Conservation (phyloP, 2,113 vertebrate species). For the Saccopteryx bilineata region DNA sequence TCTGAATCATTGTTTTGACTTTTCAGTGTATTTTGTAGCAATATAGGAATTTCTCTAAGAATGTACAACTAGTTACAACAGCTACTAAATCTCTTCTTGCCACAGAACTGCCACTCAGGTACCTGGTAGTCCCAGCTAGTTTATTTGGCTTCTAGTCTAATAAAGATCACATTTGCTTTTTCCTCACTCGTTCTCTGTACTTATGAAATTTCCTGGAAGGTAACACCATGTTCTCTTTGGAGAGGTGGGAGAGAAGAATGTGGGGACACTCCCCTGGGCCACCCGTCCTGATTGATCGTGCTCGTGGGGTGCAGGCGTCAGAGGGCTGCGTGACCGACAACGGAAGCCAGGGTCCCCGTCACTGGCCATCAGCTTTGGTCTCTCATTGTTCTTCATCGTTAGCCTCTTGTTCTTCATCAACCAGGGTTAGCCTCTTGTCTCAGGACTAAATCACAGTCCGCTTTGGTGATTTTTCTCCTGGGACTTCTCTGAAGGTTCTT, state of each 20-base stretch:
- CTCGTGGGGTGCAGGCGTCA: fast-evolving
- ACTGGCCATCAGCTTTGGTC: background rate
- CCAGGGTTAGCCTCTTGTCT: background rate
- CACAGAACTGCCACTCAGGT: background rate
- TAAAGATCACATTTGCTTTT: conserved; percentile 13
- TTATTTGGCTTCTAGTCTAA: background rate
- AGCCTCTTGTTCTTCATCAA: background rate
- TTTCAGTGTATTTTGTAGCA: conserved; percentile 31
- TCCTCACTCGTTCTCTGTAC: background rate
- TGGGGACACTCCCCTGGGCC: fast-evolving
- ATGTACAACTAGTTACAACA: background rate
- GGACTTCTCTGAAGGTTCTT: background rate
- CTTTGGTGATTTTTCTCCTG: background rate
- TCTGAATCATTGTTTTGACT: conserved; percentile 35
- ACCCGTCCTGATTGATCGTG: background rate
- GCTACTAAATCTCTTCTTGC: background rate
- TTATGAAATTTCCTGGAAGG: background rate
- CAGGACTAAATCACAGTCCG: background rate
- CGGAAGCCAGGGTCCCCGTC: background rate
- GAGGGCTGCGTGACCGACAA: fast-evolving
- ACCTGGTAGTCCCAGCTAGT: background rate
- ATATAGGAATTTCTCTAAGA: background rate
- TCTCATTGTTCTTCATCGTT: background rate
- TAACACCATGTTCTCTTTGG: background rate
- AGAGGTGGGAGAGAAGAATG: background rate